Evolutionary conservation across 2,113 vertebrate genomes (phyloP).

Genomic region (Sturnus vulgaris): DNA sequence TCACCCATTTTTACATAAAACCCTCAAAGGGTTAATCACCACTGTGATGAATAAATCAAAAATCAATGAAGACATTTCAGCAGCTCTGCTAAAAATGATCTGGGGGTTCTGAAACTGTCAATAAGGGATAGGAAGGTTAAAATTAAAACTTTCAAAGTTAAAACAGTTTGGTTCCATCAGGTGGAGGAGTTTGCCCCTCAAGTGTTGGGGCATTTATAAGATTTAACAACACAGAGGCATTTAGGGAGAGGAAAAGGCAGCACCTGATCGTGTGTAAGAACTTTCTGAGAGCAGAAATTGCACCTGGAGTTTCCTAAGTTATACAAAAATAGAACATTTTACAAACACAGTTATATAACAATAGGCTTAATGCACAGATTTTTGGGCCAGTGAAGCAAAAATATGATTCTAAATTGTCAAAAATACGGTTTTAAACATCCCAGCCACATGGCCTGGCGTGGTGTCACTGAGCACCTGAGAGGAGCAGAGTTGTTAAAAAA

Average conservation of each 20-base stretch:
- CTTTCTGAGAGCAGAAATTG: background rate
- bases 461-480: background rate
- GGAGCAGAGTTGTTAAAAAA: background rate
- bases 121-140: background rate
- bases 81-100: background rate
- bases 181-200: background rate
- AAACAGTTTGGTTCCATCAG: background rate
- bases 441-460: background rate
- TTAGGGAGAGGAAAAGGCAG: background rate
- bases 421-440: background rate
- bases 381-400: background rate
- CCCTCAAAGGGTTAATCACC: background rate
- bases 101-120: background rate
- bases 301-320: background rate
- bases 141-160: too few relatives aligned
- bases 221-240: background rate
- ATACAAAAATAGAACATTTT: background rate
- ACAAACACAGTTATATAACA: background rate
- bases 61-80: background rate
- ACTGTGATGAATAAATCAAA: background rate
- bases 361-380: background rate
- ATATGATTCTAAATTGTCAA: background rate
- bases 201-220: background rate
- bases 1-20: background rate
- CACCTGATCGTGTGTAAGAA: rapidly evolving